Evolutionary conservation across 1,140 invertebrate genomes (phyloP).

Genomic region (Lerema accius): DNA sequence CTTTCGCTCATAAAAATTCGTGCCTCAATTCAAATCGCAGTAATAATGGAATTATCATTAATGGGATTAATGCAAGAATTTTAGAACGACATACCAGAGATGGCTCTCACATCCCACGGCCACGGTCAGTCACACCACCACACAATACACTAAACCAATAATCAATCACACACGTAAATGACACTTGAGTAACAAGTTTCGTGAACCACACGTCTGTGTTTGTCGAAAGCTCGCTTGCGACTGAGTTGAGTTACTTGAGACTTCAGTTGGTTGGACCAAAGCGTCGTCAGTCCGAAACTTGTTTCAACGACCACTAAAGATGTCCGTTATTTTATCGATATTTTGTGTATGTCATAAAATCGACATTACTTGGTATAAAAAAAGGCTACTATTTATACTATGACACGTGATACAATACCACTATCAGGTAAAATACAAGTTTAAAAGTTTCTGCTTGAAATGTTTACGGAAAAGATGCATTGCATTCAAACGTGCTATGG

Average conservation of each 20-base stretch:
- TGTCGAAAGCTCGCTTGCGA: slow-evolving; percentile 35
- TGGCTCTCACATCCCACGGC: slow-evolving; percentile 11
- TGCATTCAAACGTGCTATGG: too few species aligned
- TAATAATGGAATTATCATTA: slow-evolving; percentile 18
- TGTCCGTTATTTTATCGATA: slow-evolving; percentile 5
- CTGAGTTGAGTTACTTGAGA: slow-evolving; percentile 41
- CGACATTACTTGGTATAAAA: too few species aligned
- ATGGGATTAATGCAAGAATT: slow-evolving; percentile 8
- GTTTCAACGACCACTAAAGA: slow-evolving; percentile 37
- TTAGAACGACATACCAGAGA: slow-evolving; percentile 10
- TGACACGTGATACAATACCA: too few species aligned
- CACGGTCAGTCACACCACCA: slow-evolving; percentile 50
- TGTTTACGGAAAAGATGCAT: too few species aligned
- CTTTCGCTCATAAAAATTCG: slow-evolving; percentile 25
- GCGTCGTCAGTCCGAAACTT: slow-evolving; percentile 38
- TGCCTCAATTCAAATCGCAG: slow-evolving; percentile 24
- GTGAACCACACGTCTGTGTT: slow-evolving; percentile 2
- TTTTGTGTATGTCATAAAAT: neutral
- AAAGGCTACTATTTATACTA: too few species aligned
- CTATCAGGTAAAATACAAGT: too few species aligned
- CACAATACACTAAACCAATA: slow-evolving; percentile 35
- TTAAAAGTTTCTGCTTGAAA: too few species aligned
- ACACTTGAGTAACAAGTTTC: slow-evolving; percentile 36
- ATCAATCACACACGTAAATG: slow-evolving; percentile 43
- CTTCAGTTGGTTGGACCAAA: slow-evolving; percentile 6